These are phyloP conservation scores for Trachelus stipa DNA, from an alignment of 2,888 invertebrate species.

Conservation along the genomic window DNA sequence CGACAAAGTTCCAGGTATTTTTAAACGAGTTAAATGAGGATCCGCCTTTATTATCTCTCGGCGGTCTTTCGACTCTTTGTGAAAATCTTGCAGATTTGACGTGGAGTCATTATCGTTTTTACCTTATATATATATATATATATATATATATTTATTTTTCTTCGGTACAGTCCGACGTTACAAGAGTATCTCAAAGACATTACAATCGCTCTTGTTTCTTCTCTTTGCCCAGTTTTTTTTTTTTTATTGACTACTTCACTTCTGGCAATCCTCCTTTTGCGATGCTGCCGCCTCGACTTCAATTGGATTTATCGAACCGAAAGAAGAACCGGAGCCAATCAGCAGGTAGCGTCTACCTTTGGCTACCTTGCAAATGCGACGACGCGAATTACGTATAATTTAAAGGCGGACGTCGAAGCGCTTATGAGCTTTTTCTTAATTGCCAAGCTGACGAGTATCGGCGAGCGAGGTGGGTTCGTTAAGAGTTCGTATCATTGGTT, in stretches of 20 bases:
- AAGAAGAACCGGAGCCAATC: not conserved
- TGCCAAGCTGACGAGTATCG: not conserved
- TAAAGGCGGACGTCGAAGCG: slow-evolving; percentile 5
- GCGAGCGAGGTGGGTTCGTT: slow-evolving; percentile 16
- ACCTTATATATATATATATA: not conserved
- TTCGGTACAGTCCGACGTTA: slow-evolving; percentile 15
- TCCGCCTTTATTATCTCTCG: no score
- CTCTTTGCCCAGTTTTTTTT: not conserved
- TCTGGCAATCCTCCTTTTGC: no score
- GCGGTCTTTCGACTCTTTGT: no score
- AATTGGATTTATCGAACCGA: not conserved
- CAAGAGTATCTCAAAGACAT: slow-evolving; percentile 15
- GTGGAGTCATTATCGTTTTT: slow-evolving; percentile 1
- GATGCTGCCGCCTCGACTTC: no score
- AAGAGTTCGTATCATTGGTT: not conserved
- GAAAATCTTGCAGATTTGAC: no score
- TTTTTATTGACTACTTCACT: no score
- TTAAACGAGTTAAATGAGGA: no score
- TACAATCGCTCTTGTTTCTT: slow-evolving; percentile 14
- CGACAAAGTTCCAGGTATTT: no score
- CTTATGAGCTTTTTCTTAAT: slow-evolving; percentile 22
- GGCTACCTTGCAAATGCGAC: not conserved
- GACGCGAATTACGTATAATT: slow-evolving; percentile 18
- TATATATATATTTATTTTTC: slow-evolving; percentile 5
- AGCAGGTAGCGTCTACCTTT: no score